Conservation (phyloP, 2,113 vertebrate genomes). For the Hippolais icterina region DNA sequence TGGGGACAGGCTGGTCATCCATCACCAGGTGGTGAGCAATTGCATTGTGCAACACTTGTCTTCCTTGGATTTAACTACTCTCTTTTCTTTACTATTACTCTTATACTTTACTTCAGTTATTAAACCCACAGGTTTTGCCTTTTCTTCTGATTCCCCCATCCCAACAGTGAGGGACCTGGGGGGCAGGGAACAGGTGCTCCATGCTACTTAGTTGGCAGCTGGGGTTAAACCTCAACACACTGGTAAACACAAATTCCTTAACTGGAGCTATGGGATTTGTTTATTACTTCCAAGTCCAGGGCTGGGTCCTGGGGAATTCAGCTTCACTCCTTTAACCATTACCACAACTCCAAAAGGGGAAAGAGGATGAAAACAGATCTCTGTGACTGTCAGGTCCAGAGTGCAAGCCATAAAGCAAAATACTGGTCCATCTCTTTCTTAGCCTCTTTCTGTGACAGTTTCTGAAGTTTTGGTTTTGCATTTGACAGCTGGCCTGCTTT, state of each 20-base stretch:
- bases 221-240: not conserved
- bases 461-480: not conserved
- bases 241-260: not conserved
- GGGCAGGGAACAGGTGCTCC: fast-evolving
- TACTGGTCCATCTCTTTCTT: not conserved
- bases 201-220: too few relatives aligned
- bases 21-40: not conserved
- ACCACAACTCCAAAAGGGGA: not conserved
- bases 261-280: not conserved
- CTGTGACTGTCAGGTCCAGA: not conserved
- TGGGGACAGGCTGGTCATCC: not conserved
- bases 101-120: not conserved
- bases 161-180: fast-evolving
- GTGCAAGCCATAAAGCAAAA: not conserved
- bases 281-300: not conserved
- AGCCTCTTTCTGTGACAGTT: not conserved
- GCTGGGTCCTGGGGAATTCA: not conserved
- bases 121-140: not conserved
- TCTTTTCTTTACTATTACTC: not conserved
- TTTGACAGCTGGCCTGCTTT: not conserved
- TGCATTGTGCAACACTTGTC: not conserved
- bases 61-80: not conserved
- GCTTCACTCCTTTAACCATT: not conserved
- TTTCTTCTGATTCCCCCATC: not conserved
- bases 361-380: not conserved